Evolutionary conservation across 2,113 vertebrate genomes (phyloP).

Genomic region (Setophaga petechia): DNA sequence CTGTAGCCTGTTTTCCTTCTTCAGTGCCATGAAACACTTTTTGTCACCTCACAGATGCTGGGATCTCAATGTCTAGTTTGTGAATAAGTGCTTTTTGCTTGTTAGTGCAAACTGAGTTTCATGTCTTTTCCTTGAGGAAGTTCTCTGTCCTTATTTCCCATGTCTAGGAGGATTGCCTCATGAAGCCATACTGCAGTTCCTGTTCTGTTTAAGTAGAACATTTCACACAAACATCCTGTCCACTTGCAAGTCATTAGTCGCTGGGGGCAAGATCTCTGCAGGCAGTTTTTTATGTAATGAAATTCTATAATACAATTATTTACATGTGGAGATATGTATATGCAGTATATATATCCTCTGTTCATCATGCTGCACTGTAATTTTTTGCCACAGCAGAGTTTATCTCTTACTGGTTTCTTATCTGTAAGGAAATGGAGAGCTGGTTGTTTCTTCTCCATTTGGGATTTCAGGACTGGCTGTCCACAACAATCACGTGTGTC

Average conservation of each 20-base stretch:
- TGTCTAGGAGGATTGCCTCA: background rate
- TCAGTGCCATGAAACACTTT: background rate
- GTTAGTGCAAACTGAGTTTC: background rate
- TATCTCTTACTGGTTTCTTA: background rate
- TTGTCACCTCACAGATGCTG: background rate
- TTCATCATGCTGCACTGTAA: background rate
- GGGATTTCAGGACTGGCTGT: background rate
- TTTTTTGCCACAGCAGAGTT: background rate
- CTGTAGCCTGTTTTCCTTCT: background rate
- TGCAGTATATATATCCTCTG: background rate
- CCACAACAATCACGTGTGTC: background rate
- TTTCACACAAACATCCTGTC: background rate
- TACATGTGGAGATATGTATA: background rate
- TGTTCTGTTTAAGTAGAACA: background rate
- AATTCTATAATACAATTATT: background rate
- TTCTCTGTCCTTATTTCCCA: background rate
- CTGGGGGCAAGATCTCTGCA: background rate
- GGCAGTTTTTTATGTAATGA: background rate
- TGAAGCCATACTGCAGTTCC: background rate
- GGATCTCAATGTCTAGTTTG: background rate
- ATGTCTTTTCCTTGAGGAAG: background rate
- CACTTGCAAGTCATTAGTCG: background rate
- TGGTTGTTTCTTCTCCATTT: background rate
- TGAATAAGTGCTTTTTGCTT: background rate
- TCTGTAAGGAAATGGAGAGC: background rate